Conservation (phyloP, 2,888 invertebrate genomes). For the Philopedon plagiatum region DNA sequence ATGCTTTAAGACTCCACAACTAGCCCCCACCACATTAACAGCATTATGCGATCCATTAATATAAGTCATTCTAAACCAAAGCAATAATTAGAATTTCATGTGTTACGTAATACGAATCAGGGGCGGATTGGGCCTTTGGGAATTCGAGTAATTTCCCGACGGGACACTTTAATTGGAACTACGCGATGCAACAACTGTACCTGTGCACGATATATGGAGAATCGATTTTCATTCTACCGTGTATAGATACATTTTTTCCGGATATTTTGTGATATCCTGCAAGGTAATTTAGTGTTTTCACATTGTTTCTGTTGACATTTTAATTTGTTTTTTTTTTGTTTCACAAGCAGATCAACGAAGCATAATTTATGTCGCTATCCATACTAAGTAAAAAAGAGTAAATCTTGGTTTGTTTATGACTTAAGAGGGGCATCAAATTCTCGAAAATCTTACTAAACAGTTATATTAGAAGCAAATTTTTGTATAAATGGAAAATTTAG, state of each 20-base stretch:
- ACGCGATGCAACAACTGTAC: slow-evolving; percentile 35
- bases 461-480: no score
- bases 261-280: not conserved
- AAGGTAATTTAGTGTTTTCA: not conserved
- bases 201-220: slow-evolving; percentile 16
- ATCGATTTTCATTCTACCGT: slow-evolving; percentile 26
- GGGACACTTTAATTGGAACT: slow-evolving; percentile 59
- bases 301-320: no score
- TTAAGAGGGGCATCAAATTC: no score
- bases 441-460: no score
- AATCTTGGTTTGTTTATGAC: no score
- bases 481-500: no score
- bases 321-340: no score
- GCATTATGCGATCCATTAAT: not conserved
- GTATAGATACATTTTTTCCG: not conserved
- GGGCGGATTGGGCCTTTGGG: slow-evolving; percentile 56
- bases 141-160: slow-evolving; percentile 56
- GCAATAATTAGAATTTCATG: slow-evolving; percentile 58
- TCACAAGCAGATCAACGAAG: not conserved
- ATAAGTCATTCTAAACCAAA: slow-evolving; percentile 21
- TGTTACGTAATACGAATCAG: slow-evolving; percentile 57
- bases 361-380: no score
- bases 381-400: no score
- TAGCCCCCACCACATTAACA: not conserved
- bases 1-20: not conserved